Percentiles rank a stretch among this genome's conserved stretches.
Evolutionary conservation across 1,140 invertebrate genomes (phyloP).

Genomic region (Goniozus legneri): DNA sequence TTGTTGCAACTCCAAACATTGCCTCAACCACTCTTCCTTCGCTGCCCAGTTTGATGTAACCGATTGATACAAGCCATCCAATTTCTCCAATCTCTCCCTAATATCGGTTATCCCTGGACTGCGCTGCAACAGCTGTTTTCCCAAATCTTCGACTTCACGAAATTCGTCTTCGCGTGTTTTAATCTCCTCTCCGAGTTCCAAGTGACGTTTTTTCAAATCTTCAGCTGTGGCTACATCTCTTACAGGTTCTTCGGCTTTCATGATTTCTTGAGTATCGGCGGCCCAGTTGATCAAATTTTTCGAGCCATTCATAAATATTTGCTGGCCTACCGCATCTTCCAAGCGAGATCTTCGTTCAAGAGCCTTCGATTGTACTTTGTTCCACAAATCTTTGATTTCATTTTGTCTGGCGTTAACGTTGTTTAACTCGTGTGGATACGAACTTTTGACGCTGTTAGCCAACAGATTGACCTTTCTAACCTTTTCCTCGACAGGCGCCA

Average conservation of each 20-base stretch:
- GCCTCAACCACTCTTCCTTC: constrained; percentile 79
- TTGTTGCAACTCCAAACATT: constrained; percentile 81
- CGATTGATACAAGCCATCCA: constrained; percentile 73
- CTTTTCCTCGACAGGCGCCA: constrained; percentile 87
- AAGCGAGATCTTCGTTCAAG: constrained; percentile 73
- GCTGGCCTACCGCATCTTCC: constrained; percentile 90
- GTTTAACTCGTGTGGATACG: constrained; percentile 84
- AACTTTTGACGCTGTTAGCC: constrained; percentile 78
- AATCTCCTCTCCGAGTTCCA: constrained; percentile 89
- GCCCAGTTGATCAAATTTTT: constrained; percentile 80
- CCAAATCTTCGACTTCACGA: constrained; percentile 73
- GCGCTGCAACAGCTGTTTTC: constrained; percentile 67
- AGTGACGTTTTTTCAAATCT: constrained; percentile 84
- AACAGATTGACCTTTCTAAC: constrained; percentile 69
- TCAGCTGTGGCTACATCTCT: constrained; percentile 90
- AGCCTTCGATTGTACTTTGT: constrained; percentile 80
- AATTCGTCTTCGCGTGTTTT: constrained; percentile 86
- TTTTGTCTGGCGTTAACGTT: constrained; percentile 83
- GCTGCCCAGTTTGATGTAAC: constrained; percentile 71
- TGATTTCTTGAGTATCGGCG: constrained; percentile 70
- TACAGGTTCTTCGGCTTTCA: constrained; percentile 79
- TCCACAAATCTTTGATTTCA: constrained; percentile 86
- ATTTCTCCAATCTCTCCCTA: constrained; percentile 66
- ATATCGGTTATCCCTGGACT: constrained; percentile 70
- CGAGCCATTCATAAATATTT: constrained; percentile 87